A percentile compares a stretch with the other conserved stretches of the same genome.
These are phyloP conservation scores for Catharus bicknelli DNA, from an alignment of 2,113 vertebrate genomes.

Conservation along the genomic window DNA sequence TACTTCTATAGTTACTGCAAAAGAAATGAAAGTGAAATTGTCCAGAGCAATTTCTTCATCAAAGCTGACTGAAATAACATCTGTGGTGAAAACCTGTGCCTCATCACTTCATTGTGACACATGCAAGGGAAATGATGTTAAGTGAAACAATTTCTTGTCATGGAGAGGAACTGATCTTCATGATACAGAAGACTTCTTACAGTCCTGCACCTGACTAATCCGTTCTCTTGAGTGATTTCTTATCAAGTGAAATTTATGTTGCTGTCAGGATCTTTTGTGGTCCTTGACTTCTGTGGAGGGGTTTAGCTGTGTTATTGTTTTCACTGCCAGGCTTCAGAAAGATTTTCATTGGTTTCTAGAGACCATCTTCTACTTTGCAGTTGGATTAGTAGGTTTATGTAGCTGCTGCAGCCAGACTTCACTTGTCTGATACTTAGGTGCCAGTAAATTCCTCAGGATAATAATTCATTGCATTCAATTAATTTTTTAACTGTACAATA, in stretches of 20 bases:
- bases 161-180: background rate
- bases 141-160: background rate
- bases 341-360: background rate
- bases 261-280: background rate
- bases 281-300: background rate
- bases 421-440: background rate
- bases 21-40: background rate
- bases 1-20: background rate
- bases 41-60: conserved; percentile 11
- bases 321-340: background rate
- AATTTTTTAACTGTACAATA: background rate
- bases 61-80: background rate
- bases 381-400: background rate
- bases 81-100: background rate
- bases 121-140: background rate
- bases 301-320: background rate
- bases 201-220: background rate
- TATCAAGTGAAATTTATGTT: background rate
- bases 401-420: background rate
- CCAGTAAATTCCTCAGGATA: background rate
- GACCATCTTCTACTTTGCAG: background rate
- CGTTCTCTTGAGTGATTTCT: background rate
- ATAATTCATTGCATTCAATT: background rate
- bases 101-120: background rate
- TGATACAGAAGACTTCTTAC: background rate